These are phyloP conservation scores for Silvanus unidentatus DNA, from an alignment of 2,888 invertebrate genomes.

Conservation along the genomic window DNA sequence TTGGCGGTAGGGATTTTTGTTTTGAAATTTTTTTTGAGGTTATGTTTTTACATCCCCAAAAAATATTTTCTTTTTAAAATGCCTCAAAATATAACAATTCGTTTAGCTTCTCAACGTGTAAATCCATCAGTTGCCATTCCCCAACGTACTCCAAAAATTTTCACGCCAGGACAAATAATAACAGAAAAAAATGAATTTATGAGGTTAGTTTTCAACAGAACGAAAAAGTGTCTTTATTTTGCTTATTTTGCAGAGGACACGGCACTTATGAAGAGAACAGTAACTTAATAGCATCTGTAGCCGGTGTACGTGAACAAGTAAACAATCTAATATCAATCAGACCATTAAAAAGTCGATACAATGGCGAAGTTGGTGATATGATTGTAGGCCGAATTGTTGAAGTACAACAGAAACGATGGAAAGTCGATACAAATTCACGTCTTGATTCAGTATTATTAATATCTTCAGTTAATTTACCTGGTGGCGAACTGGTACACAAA, in stretches of 20 bases:
- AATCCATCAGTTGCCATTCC: conserved; percentile 53
- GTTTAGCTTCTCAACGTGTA: conserved; percentile 60
- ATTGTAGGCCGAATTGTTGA: conserved; percentile 91
- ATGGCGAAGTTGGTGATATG: conserved; percentile 94
- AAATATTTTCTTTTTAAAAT: too few species aligned
- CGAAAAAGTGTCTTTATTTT: conserved; percentile 5
- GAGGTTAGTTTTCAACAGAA: conserved; percentile 51
- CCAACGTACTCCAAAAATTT: conserved; percentile 60
- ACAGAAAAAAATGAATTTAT: conserved; percentile 77
- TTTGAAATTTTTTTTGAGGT: too few species aligned
- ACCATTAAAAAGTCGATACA: conserved; percentile 85
- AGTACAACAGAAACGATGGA: conserved; percentile 92
- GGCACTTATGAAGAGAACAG: conserved; percentile 88
- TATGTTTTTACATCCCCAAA: too few species aligned
- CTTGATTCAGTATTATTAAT: conserved; percentile 80
- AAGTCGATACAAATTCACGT: conserved; percentile 88
- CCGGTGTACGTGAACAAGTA: conserved; percentile 89
- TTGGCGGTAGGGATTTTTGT: too few species aligned
- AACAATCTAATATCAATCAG: conserved; percentile 90
- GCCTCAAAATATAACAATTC: conserved; percentile 52
- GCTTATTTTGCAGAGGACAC: conserved; percentile 69
- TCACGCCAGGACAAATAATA: conserved; percentile 84
- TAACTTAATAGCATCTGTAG: conserved; percentile 83
- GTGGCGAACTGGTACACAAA: conserved; percentile 77
- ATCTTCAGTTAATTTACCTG: conserved; percentile 95